A percentile compares a stretch with the other conserved stretches of the same genome.
These are phyloP conservation scores for Taxidea taxus DNA, from an alignment of 2,113 vertebrate genomes.

Conservation along the genomic window DNA sequence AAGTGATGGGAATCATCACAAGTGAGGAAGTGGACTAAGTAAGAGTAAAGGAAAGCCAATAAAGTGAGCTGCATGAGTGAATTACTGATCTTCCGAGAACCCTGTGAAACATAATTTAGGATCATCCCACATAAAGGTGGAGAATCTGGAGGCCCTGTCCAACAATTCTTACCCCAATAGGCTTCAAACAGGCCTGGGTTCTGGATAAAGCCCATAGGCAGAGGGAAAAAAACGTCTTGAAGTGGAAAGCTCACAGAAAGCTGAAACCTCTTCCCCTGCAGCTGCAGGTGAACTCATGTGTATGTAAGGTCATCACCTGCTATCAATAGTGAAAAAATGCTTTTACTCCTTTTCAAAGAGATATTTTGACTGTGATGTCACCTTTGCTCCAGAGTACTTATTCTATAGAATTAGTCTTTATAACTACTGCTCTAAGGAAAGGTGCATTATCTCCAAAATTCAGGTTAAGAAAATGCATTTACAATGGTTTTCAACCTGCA, in stretches of 20 bases:
- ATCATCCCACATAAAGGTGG: background rate
- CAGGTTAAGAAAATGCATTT: background rate
- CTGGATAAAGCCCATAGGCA: background rate
- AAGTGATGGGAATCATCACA: background rate
- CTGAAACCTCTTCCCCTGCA: background rate
- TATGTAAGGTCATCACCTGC: background rate
- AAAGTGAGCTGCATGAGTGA: background rate
- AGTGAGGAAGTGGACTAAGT: background rate
- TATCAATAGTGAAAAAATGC: background rate
- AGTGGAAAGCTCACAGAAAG: background rate
- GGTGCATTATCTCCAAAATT: background rate
- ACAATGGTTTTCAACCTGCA: background rate
- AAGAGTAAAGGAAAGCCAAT: background rate
- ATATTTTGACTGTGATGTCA: background rate
- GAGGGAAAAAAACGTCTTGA: background rate
- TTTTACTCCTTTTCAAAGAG: background rate
- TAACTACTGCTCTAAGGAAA: background rate
- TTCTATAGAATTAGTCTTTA: background rate
- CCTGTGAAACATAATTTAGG: background rate
- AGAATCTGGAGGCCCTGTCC: background rate
- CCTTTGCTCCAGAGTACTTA: background rate
- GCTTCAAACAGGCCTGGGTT: background rate
- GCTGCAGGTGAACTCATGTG: background rate
- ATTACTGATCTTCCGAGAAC: background rate
- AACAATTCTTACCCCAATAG: background rate